These are phyloP conservation scores for Agrotis ipsilon DNA, from an alignment of 2,888 invertebrate genomes.

Conservation along the genomic window DNA sequence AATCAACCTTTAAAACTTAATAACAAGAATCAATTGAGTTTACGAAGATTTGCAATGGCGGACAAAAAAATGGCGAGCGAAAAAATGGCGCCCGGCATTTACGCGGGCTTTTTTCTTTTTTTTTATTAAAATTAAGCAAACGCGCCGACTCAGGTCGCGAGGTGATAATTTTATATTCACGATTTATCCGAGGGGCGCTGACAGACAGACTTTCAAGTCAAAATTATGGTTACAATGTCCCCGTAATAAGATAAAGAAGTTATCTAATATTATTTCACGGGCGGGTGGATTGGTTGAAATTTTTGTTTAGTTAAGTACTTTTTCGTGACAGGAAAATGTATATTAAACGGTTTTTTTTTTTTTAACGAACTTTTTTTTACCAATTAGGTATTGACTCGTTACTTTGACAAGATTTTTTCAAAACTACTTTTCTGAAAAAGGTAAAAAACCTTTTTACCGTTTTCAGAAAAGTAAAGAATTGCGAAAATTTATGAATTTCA, in stretches of 20 bases:
- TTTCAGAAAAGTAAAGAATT: too few species aligned
- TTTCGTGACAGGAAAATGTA: neutral
- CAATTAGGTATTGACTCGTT: too few species aligned
- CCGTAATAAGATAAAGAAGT: conserved; percentile 53
- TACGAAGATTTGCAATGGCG: conserved; percentile 69
- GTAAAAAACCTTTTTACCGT: too few species aligned
- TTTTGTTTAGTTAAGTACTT: conserved; percentile 47
- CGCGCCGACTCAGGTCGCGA: conserved; percentile 79
- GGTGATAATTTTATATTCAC: conserved; percentile 89
- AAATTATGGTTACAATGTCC: conserved; percentile 66
- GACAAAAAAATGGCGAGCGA: conserved; percentile 68
- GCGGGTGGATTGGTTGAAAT: conserved; percentile 28
- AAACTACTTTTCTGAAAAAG: too few species aligned
- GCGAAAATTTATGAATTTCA: too few species aligned
- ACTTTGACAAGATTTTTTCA: too few species aligned
- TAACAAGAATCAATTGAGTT: conserved; percentile 75
- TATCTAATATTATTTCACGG: conserved; percentile 61
- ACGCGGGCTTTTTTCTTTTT: conserved; percentile 75
- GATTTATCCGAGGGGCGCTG: conserved; percentile 69
- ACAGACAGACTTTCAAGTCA: conserved; percentile 63
- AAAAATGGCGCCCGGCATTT: conserved; percentile 70
- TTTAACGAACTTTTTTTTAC: neutral
- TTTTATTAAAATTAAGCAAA: conserved; percentile 88
- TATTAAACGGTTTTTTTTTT: neutral
- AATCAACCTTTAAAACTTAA: conserved; percentile 62